Percentiles rank a stretch among this genome's conserved stretches.
Conservation (phyloP, 2,113 vertebrate genomes). For the Meleagris gallopavo region DNA sequence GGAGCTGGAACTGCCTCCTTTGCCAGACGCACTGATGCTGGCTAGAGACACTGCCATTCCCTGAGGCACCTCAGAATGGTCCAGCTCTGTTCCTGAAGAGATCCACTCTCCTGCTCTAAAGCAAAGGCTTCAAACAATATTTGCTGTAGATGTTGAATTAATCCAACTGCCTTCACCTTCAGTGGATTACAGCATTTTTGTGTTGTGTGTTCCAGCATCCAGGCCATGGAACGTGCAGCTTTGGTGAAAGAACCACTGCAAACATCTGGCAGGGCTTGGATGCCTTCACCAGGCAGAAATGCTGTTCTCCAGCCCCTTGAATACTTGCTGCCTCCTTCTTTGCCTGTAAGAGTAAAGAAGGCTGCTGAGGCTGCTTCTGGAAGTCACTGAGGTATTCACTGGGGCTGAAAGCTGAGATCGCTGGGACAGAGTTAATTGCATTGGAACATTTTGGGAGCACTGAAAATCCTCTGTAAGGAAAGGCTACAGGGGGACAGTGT, state of each 20-base stretch:
- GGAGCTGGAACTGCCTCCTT: not conserved
- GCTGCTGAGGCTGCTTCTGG: not conserved
- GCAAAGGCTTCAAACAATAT: not conserved
- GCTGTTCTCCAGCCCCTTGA: not conserved
- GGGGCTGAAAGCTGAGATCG: not conserved
- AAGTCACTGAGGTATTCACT: not conserved
- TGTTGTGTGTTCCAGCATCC: not conserved
- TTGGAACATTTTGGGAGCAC: not conserved
- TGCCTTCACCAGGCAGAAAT: not conserved
- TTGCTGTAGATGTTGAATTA: accelerated
- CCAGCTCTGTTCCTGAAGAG: not conserved
- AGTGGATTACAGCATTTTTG: not conserved
- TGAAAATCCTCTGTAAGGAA: not conserved
- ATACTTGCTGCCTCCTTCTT: not conserved
- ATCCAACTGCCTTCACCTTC: not conserved
- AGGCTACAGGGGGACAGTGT: not conserved
- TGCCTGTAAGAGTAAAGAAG: no score
- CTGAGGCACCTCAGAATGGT: not conserved
- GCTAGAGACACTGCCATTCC: not conserved
- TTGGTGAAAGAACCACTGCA: not conserved
- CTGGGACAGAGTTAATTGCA: not conserved
- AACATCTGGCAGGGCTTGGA: not conserved
- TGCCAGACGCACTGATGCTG: not conserved
- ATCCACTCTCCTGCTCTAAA: not conserved
- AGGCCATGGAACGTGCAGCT: not conserved